A percentile compares a stretch with the other conserved stretches of the same genome.
These are phyloP conservation scores for Asarcornis scutulata DNA, from an alignment of 2,113 vertebrate genomes.

Conservation along the genomic window DNA sequence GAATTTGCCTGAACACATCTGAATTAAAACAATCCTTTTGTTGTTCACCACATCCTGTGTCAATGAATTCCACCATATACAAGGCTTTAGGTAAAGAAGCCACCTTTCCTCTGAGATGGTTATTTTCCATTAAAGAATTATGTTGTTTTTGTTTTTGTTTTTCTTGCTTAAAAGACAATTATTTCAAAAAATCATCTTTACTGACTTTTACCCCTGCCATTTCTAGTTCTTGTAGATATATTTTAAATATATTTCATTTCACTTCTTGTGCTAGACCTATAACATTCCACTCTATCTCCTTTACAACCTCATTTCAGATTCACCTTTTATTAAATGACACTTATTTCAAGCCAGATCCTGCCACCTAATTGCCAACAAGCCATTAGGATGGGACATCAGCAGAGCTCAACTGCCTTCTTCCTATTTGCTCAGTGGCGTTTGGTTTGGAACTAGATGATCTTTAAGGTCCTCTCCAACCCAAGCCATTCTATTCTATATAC, in stretches of 20 bases:
- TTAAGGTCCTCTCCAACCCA: too few relatives aligned
- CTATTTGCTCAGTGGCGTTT: too few relatives aligned
- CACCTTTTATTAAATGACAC: background rate
- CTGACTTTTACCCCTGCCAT: background rate
- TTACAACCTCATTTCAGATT: background rate
- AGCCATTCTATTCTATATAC: too few relatives aligned
- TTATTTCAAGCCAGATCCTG: background rate
- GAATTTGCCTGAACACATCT: background rate
- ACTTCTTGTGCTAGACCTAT: background rate
- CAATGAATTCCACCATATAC: background rate
- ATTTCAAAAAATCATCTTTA: background rate
- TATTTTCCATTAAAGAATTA: background rate
- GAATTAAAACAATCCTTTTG: background rate
- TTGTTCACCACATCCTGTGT: background rate
- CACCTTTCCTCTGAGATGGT: background rate
- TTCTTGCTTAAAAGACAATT: background rate
- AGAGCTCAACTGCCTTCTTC: too few relatives aligned
- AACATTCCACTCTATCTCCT: background rate
- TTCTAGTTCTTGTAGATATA: rapidly evolving
- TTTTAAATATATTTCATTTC: background rate
- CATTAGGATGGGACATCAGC: background rate
- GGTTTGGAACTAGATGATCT: too few relatives aligned
- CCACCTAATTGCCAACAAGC: background rate
- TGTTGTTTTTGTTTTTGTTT: too few relatives aligned
- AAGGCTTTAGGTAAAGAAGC: background rate